phyloP scores from a whole-genome alignment of 2,113 vertebrate species.

The Sphyrna mokarran region DNA sequence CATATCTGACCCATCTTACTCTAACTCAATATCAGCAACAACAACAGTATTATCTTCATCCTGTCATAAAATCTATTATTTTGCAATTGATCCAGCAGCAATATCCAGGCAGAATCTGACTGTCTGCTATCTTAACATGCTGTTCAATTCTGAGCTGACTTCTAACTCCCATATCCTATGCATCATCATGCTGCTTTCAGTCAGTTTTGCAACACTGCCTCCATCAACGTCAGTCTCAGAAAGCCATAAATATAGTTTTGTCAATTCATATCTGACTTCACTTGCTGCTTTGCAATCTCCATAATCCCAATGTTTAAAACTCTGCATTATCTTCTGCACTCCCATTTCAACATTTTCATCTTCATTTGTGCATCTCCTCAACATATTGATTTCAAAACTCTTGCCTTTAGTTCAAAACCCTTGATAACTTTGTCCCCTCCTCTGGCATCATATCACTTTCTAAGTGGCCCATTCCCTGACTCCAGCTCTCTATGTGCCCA shows the following conservation, averaged over 20 bases:
- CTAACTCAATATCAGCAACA: background rate
- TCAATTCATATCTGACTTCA: background rate
- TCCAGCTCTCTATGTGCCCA: background rate
- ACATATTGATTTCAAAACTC: background rate
- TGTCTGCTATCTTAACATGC: background rate
- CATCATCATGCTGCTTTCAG: background rate
- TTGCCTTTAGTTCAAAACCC: background rate
- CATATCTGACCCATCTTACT: background rate
- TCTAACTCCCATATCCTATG: background rate
- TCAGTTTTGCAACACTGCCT: background rate
- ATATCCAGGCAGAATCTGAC: background rate
- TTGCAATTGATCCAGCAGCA: too few species aligned
- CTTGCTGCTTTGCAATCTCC: background rate
- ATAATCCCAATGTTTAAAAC: background rate
- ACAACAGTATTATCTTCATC: background rate
- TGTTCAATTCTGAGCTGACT: background rate
- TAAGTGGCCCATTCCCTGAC: background rate
- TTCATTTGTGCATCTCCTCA: background rate
- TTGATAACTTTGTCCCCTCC: background rate
- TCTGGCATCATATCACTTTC: background rate
- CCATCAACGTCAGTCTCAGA: background rate
- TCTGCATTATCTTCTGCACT: background rate
- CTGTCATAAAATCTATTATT: background rate
- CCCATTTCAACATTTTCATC: background rate
- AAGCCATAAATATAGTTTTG: background rate